phyloP scores from a whole-genome alignment of 2,113 vertebrate genomes.

The Anthoscopus minutus region DNA sequence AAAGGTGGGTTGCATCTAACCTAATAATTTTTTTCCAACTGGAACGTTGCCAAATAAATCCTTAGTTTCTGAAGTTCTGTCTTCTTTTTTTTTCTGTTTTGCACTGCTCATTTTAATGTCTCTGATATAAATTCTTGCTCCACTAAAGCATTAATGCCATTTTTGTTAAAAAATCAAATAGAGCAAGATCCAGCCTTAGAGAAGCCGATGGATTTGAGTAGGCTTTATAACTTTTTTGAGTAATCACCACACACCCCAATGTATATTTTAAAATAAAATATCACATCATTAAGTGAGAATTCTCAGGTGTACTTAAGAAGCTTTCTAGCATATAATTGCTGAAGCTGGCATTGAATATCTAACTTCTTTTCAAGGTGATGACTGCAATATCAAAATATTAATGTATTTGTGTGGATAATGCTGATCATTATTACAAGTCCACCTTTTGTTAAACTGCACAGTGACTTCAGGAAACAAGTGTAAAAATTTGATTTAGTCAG shows the following conservation, averaged over 20 bases:
- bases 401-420: neutral
- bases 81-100: neutral
- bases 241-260: neutral
- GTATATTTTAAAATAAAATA: conserved; percentile 12
- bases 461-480: neutral
- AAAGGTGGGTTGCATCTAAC: neutral
- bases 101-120: neutral
- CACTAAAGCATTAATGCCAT: neutral
- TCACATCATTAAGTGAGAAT: neutral
- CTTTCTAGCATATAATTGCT: neutral
- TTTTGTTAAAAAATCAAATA: conserved; percentile 1
- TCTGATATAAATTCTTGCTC: neutral
- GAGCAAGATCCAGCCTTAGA: neutral
- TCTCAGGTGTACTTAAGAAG: neutral
- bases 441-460: neutral
- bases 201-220: neutral
- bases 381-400: neutral
- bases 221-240: neutral
- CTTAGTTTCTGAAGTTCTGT: neutral
- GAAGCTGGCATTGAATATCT: neutral
- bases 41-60: neutral
- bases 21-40: neutral
- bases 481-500: neutral
- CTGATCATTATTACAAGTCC: neutral
- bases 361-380: neutral